These are phyloP conservation scores for Myzus persicae DNA, from an alignment of 1,140 invertebrate species.

Conservation along the genomic window DNA sequence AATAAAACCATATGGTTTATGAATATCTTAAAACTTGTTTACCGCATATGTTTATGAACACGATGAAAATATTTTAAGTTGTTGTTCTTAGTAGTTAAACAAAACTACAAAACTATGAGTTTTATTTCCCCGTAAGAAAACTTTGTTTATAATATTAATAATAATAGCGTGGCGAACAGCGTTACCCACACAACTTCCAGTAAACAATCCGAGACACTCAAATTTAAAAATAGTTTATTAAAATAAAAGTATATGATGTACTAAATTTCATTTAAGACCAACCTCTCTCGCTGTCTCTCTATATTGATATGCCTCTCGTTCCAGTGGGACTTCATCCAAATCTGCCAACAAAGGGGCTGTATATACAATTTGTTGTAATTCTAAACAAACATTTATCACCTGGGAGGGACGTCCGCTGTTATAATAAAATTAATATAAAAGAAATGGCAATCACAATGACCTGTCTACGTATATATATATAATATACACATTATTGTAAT, in stretches of 20 bases:
- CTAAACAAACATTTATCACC: slow-evolving; percentile 22
- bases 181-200: neutral
- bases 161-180: neutral
- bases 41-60: neutral
- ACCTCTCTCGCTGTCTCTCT: too few species aligned
- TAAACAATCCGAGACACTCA: neutral
- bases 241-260: slow-evolving; percentile 19
- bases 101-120: neutral
- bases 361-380: neutral
- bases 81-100: neutral
- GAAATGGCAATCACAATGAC: neutral
- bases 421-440: neutral
- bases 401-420: neutral
- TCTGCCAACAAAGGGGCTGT: neutral
- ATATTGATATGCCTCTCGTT: neutral
- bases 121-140: neutral
- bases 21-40: neutral
- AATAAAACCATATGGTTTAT: neutral
- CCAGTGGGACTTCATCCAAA: neutral
- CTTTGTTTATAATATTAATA: slow-evolving; percentile 2
- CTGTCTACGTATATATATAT: neutral
- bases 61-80: neutral
- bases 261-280: neutral
- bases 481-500: neutral
- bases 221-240: slow-evolving; percentile 38